Percentiles rank a stretch among this genome's conserved stretches.
These are phyloP conservation scores for Mustelus asterias DNA, from an alignment of 2,113 vertebrate species.

Conservation along the genomic window DNA sequence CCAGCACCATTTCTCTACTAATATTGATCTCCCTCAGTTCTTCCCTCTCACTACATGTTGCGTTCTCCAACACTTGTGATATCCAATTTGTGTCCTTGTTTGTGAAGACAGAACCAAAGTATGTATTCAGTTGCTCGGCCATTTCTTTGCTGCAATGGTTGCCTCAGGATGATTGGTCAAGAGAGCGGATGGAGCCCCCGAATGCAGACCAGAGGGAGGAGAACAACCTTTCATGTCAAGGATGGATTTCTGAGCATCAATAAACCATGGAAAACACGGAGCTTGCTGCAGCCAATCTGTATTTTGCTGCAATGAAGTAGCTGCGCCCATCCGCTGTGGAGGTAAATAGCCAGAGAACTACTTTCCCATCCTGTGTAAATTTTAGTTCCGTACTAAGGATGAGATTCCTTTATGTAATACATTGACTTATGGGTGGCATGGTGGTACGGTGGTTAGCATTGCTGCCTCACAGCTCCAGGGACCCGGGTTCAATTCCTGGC, in stretches of 20 bases:
- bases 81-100: too few relatives aligned
- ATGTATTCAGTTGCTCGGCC: too few relatives aligned
- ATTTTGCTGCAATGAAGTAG: background rate
- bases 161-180: background rate
- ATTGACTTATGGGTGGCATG: background rate
- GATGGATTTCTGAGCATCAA: background rate
- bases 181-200: background rate
- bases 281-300: background rate
- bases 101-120: too few relatives aligned
- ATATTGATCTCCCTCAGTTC: too few relatives aligned
- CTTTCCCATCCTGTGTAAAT: background rate
- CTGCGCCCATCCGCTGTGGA: background rate
- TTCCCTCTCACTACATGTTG: too few relatives aligned
- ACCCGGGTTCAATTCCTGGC: too few relatives aligned
- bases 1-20: too few relatives aligned
- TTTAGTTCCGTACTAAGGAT: background rate
- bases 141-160: too few relatives aligned
- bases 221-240: background rate
- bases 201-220: too few relatives aligned
- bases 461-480: too few relatives aligned
- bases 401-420: background rate
- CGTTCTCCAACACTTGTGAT: too few relatives aligned
- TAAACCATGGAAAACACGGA: background rate
- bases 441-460: too few relatives aligned
- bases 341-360: background rate